phyloP scores from a whole-genome alignment of 2,888 invertebrate genomes.

The Stenotaenia linearis region DNA sequence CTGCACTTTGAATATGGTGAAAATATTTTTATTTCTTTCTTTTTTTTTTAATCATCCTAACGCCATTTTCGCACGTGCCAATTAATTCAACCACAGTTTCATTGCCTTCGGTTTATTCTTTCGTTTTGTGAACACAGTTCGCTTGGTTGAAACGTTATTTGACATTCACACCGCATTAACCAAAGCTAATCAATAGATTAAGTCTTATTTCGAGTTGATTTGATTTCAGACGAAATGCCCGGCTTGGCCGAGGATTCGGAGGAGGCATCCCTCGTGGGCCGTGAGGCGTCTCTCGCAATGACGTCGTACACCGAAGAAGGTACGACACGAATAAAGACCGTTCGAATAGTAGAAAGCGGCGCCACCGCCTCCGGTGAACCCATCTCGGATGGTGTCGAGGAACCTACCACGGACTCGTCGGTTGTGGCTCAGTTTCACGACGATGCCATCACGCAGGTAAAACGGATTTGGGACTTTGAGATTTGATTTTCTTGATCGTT shows the following conservation, averaged over 20 bases:
- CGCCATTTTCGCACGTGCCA: not conserved
- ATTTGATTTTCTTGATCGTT: not conserved
- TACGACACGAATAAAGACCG: not conserved
- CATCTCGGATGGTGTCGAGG: conserved; percentile 56
- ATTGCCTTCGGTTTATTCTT: not conserved
- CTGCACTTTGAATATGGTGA: not conserved
- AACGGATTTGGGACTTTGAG: not conserved
- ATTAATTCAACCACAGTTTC: not conserved
- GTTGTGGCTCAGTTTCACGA: conserved; percentile 69
- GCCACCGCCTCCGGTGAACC: conserved; percentile 40
- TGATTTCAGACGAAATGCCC: conserved; percentile 35
- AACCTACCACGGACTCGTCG: conserved; percentile 52
- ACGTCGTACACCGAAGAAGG: conserved; percentile 40
- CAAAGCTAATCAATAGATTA: not conserved
- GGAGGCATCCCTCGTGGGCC: conserved; percentile 40
- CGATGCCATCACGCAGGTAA: conserved; percentile 64
- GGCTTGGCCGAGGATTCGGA: conserved; percentile 39
- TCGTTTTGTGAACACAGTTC: not conserved
- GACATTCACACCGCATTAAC: not conserved
- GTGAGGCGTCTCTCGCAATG: conserved; percentile 37
- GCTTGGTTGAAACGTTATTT: not conserved
- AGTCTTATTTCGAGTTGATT: not conserved
- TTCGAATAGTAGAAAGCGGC: conserved; percentile 36
- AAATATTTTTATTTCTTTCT: not conserved
- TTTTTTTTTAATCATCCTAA: not conserved